A percentile compares a stretch with the other conserved stretches of the same genome.
phyloP scores from a whole-genome alignment of 2,113 vertebrate genomes.

The Polypterus senegalus region DNA sequence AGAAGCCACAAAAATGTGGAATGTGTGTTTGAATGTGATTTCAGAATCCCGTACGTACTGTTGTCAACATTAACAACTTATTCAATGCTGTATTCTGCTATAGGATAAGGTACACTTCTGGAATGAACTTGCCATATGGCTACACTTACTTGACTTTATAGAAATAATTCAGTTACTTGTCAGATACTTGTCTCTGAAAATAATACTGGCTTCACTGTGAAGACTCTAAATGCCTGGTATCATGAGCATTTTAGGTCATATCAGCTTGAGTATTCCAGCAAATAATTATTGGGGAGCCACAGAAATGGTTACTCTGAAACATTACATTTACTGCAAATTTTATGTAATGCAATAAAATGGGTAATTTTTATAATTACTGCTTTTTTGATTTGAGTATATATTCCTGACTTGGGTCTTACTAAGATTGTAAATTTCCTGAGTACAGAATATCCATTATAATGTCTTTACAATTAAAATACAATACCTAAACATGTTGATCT shows the following conservation, averaged over 20 bases:
- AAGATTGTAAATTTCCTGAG: neutral
- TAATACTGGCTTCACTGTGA: constrained; percentile 11
- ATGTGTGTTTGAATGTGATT: too few relatives aligned
- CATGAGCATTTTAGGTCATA: constrained; percentile 13
- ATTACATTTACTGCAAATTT: constrained; percentile 10
- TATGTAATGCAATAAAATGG: neutral
- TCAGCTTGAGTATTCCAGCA: constrained; percentile 17
- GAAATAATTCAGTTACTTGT: too few relatives aligned
- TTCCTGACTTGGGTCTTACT: neutral
- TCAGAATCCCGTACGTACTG: too few relatives aligned
- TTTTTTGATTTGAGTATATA: constrained; percentile 1
- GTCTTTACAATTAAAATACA: neutral
- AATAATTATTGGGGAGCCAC: constrained; percentile 5
- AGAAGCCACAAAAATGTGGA: too few relatives aligned
- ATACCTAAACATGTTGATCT: neutral
- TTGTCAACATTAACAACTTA: too few relatives aligned
- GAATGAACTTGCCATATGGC: too few relatives aligned
- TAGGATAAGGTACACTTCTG: too few relatives aligned
- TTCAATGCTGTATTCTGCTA: too few relatives aligned
- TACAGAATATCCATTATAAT: neutral
- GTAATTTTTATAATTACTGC: constrained; percentile 3
- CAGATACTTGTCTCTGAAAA: too few relatives aligned
- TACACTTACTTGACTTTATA: too few relatives aligned
- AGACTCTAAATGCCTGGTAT: constrained; percentile 18
- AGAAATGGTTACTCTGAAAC: constrained; percentile 10